These are phyloP conservation scores for Eutrigla gurnardus DNA, from an alignment of 2,797 vertebrate species.

Conservation along the genomic window DNA sequence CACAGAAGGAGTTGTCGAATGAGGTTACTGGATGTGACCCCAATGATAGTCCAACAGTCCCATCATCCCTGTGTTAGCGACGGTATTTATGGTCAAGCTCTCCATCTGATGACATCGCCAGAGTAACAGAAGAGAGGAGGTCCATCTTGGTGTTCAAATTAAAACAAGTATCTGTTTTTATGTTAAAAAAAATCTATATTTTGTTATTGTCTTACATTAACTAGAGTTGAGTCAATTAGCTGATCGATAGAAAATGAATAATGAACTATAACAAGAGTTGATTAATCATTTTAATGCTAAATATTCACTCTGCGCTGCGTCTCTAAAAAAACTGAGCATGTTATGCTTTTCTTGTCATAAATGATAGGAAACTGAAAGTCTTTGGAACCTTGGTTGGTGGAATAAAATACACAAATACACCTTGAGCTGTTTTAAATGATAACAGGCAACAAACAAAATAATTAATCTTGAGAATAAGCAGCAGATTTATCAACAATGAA, in stretches of 20 bases:
- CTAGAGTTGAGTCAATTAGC: neutral
- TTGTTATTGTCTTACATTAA: neutral
- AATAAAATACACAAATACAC: neutral
- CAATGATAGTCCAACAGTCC: constrained; percentile 32
- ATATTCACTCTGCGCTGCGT: neutral
- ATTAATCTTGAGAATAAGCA: neutral
- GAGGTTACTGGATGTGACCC: constrained; percentile 35
- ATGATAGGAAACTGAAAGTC: neutral
- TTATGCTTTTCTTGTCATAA: neutral
- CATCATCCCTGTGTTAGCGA: constrained; percentile 28
- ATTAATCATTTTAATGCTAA: neutral
- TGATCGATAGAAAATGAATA: neutral
- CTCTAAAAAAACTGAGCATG: neutral
- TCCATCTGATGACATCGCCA: constrained; percentile 18
- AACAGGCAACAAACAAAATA: neutral
- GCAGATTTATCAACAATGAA: neutral
- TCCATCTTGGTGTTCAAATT: constrained; percentile 19
- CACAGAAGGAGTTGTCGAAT: constrained; percentile 17
- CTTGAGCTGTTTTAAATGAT: neutral
- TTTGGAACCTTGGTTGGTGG: neutral
- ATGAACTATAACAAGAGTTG: neutral
- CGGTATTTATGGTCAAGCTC: constrained; percentile 26
- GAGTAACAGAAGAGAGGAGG: constrained; percentile 8
- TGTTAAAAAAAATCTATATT: neutral
- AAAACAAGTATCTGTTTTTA: constrained; percentile 18